Conservation (phyloP, 1,140 invertebrate genomes). For the Delia radicum region DNA sequence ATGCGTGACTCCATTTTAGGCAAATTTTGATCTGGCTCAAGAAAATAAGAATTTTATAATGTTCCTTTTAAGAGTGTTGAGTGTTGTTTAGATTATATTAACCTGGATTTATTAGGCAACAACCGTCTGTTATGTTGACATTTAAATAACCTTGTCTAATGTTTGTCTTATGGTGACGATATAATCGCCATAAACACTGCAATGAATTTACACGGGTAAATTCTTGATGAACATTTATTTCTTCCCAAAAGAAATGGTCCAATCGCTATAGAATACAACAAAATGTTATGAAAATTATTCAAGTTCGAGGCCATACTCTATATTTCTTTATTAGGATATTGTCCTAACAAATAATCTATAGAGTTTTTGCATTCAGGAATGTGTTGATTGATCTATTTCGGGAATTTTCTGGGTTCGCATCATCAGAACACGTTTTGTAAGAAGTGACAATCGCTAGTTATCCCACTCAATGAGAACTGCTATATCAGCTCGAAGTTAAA, state of each 20-base stretch:
- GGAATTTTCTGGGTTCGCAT: too few relatives aligned
- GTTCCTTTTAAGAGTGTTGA: not conserved
- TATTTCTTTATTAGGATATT: too few relatives aligned
- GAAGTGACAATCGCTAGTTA: too few relatives aligned
- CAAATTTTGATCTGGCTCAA: conserved; percentile 39
- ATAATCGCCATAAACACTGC: conserved; percentile 42
- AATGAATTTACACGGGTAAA: conserved; percentile 44
- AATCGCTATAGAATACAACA: conserved; percentile 34
- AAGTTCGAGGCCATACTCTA: too few relatives aligned
- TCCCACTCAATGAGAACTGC: too few relatives aligned
- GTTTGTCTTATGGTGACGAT: conserved; percentile 32
- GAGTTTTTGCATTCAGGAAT: too few relatives aligned
- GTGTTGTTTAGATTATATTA: not conserved
- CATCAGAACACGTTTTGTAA: too few relatives aligned
- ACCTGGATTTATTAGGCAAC: conserved; percentile 44
- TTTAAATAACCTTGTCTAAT: conserved; percentile 42
- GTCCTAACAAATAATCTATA: too few relatives aligned
- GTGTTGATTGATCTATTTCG: too few relatives aligned
- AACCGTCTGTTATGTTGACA: conserved; percentile 34
- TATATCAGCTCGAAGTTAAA: too few relatives aligned
- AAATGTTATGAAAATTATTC: not conserved
- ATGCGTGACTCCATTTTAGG: conserved; percentile 43
- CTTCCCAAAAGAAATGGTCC: conserved; percentile 52
- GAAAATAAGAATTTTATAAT: not conserved
- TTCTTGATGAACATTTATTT: conserved; percentile 43